Evolutionary conservation across 2,113 vertebrate species (phyloP).

Genomic region (Tiliqua scincoides): DNA sequence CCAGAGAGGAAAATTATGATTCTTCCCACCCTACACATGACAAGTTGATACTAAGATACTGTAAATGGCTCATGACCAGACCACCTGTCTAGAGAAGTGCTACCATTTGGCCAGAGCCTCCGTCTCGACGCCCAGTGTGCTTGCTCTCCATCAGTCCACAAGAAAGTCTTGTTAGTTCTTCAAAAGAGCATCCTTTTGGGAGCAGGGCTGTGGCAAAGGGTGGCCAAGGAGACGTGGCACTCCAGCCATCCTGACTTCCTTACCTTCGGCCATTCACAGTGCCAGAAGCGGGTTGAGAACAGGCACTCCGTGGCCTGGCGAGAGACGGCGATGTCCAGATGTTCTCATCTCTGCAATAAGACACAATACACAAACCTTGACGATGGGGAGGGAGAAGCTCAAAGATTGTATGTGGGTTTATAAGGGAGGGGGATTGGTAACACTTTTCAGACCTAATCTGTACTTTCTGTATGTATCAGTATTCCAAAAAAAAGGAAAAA

Average conservation of each 20-base stretch:
- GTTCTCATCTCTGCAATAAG: conserved; percentile 17
- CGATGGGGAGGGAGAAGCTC: background rate
- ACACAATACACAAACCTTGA: fast-evolving
- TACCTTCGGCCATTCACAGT: fast-evolving
- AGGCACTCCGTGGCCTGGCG: background rate
- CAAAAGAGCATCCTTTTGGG: background rate
- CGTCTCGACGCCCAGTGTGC: no score
- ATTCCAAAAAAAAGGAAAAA: conserved; percentile 22
- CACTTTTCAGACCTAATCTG: conserved; percentile 6
- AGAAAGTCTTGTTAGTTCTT: background rate
- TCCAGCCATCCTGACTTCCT: no score
- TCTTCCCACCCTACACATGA: background rate
- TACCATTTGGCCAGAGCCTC: background rate
- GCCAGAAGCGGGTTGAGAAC: no score
- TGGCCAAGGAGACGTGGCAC: no score
- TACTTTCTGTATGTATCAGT: conserved; percentile 64
- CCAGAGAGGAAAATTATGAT: no score
- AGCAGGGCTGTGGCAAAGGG: background rate
- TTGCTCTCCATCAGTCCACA: no score
- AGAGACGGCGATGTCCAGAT: background rate
- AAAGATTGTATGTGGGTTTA: background rate
- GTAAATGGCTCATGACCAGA: background rate
- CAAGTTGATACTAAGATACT: background rate
- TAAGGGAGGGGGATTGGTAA: fast-evolving
- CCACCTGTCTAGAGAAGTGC: background rate